These are phyloP conservation scores for Brachyopa scutellaris DNA, from an alignment of 2,888 invertebrate genomes.

Conservation along the genomic window DNA sequence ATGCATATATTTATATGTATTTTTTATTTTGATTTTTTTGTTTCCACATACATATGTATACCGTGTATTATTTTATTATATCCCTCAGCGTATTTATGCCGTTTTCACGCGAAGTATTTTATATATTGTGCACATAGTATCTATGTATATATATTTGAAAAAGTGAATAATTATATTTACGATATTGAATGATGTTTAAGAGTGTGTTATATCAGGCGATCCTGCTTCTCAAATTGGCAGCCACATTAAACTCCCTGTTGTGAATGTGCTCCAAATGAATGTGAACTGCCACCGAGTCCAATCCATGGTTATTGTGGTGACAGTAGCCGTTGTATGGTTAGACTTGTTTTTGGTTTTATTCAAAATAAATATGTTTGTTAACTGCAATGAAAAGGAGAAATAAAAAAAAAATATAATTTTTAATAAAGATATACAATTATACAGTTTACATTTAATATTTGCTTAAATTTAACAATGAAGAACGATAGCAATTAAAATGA, in stretches of 20 bases:
- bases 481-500: conserved; percentile 6
- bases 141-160: background rate
- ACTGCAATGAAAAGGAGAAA: conserved; percentile 38
- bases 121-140: conserved; percentile 16
- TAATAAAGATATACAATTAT: background rate
- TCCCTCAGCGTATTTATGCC: conserved; percentile 25
- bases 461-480: conserved; percentile 1
- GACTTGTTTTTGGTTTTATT: conserved; percentile 11
- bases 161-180: conserved; percentile 51
- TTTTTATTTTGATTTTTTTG: background rate
- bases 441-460: background rate
- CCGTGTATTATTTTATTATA: conserved; percentile 12
- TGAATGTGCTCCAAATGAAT: conserved; percentile 79
- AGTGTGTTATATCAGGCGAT: conserved; percentile 50
- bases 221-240: conserved; percentile 80
- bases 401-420: background rate
- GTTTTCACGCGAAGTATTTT: background rate
- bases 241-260: conserved; percentile 78
- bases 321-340: conserved; percentile 36
- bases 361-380: conserved; percentile 13
- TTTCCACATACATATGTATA: conserved; percentile 37
- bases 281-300: conserved; percentile 81
- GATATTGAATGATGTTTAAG: conserved; percentile 61
- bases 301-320: conserved; percentile 78
- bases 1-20: background rate